Conservation (phyloP, 1,140 invertebrate species). For the Nephila pilipes region DNA sequence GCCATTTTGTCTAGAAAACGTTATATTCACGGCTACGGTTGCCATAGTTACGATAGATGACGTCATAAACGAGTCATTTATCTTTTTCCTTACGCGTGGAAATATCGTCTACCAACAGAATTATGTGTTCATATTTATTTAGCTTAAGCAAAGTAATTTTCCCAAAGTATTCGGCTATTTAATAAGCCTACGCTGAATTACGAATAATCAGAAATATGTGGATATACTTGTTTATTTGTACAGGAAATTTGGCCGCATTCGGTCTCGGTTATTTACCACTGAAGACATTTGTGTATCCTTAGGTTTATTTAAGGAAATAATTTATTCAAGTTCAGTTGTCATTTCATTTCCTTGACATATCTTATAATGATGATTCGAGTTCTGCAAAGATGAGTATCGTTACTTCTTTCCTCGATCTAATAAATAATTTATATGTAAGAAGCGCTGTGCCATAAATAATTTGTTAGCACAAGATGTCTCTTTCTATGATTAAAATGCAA, state of each 20-base stretch:
- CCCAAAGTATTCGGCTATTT: not conserved
- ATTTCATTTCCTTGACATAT: not conserved
- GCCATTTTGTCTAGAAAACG: slow-evolving; percentile 10
- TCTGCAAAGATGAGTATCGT: not conserved
- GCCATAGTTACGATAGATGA: not conserved
- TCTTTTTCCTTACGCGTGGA: not conserved
- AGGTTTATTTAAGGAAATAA: not conserved
- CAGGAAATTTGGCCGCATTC: not conserved
- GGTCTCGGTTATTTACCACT: not conserved
- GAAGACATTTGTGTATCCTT: not conserved
- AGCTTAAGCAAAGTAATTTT: too few species aligned
- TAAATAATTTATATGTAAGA: not conserved
- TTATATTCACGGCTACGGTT: not conserved
- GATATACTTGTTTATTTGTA: slow-evolving; percentile 16
- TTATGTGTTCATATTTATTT: slow-evolving; percentile 23
- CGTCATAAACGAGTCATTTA: slow-evolving; percentile 8
- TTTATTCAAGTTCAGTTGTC: slow-evolving; percentile 11
- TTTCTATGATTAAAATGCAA: too few species aligned
- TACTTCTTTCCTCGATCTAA: not conserved
- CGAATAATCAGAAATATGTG: not conserved
- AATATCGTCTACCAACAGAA: not conserved
- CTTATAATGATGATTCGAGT: not conserved
- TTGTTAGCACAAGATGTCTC: too few species aligned
- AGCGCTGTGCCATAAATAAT: too few species aligned
- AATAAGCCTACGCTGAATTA: slow-evolving; percentile 3